Conservation (phyloP, 2,113 vertebrate genomes). For the Rhagologus leucostigma region DNA sequence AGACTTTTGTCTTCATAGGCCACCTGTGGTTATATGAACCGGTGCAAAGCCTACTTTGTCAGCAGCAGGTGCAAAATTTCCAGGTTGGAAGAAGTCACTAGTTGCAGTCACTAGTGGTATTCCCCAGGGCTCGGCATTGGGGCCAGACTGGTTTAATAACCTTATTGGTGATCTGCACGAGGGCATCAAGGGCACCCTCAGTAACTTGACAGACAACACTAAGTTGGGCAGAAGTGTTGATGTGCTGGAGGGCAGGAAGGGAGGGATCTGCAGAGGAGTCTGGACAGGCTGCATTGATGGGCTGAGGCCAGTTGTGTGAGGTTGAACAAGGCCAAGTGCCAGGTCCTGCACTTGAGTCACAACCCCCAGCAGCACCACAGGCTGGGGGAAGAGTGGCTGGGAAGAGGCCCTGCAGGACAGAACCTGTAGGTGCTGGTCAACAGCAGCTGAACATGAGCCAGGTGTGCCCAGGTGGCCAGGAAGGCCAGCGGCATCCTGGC, state of each 20-base stretch:
- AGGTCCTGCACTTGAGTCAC: background rate
- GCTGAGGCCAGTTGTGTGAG: fast-evolving
- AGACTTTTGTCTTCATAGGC: background rate
- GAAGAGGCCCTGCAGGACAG: background rate
- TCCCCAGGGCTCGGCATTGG: background rate
- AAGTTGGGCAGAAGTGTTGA: background rate
- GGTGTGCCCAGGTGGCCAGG: background rate
- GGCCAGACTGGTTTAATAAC: background rate
- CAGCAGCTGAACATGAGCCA: background rate
- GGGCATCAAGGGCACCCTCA: background rate
- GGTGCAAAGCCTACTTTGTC: background rate
- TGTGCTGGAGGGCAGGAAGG: background rate
- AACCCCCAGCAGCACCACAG: background rate
- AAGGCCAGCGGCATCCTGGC: fast-evolving
- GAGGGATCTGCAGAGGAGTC: background rate
- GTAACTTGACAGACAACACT: background rate
- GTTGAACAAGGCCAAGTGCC: background rate
- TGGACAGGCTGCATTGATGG: background rate
- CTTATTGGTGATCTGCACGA: fast-evolving
- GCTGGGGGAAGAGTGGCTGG: background rate
- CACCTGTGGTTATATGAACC: background rate
- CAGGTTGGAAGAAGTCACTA: background rate
- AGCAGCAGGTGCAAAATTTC: background rate
- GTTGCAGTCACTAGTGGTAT: background rate
- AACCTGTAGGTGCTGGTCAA: background rate